Conservation (phyloP, 2,113 vertebrate genomes). For the Chaetodon trifascialis region DNA sequence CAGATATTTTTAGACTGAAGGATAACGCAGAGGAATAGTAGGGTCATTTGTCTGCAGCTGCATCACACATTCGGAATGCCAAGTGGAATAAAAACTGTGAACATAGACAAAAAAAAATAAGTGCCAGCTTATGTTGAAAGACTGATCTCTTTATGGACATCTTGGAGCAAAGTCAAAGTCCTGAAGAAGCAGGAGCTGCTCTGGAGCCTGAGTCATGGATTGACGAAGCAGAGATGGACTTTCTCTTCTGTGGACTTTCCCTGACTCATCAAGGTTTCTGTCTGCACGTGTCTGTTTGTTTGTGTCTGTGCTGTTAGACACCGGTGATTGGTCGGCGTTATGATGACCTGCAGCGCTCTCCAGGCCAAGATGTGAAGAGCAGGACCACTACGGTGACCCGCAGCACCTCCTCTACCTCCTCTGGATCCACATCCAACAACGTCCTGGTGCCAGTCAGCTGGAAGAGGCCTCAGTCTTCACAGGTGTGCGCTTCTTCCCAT, state of each 20-base stretch:
- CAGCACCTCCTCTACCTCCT: slow-evolving; percentile 96
- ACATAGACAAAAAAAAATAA: not conserved
- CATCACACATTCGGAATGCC: not conserved
- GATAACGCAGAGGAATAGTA: slow-evolving; percentile 14
- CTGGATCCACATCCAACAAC: slow-evolving; percentile 94
- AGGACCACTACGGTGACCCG: slow-evolving; percentile 91
- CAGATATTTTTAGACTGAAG: slow-evolving; percentile 40
- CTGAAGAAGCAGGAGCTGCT: slow-evolving; percentile 1
- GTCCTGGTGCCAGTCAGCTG: slow-evolving; percentile 98
- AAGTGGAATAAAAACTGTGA: slow-evolving; percentile 15
- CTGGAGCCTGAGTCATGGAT: slow-evolving; percentile 1
- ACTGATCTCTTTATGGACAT: slow-evolving; percentile 4
- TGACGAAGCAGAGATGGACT: slow-evolving; percentile 1
- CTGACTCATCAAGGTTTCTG: slow-evolving; percentile 18
- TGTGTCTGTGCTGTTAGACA: slow-evolving; percentile 84
- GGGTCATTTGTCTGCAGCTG: slow-evolving; percentile 3
- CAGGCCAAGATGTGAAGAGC: slow-evolving; percentile 90
- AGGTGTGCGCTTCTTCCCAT: slow-evolving; percentile 82
- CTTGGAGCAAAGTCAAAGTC: not conserved
- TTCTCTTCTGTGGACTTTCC: not conserved
- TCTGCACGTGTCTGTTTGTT: slow-evolving; percentile 15
- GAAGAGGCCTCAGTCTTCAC: slow-evolving; percentile 97
- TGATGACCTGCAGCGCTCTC: slow-evolving; percentile 90
- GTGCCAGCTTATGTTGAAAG: not conserved
- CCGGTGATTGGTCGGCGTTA: slow-evolving; percentile 95